These are phyloP conservation scores for Polymixis flavicincta DNA, from an alignment of 2,888 invertebrate genomes.

Conservation along the genomic window DNA sequence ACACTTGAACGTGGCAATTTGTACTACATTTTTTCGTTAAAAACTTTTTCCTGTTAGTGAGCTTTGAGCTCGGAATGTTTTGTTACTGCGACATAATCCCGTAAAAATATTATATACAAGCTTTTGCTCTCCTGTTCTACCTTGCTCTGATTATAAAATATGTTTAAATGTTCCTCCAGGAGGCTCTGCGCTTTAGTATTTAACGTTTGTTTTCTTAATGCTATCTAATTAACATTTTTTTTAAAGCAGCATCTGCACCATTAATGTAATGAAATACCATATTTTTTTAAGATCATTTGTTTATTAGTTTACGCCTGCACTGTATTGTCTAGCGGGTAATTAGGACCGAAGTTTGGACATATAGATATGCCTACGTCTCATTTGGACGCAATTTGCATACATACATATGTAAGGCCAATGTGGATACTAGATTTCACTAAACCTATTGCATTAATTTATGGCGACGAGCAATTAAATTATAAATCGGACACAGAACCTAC, in stretches of 20 bases:
- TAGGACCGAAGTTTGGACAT: not conserved
- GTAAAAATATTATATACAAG: conserved; percentile 67
- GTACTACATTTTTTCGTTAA: conserved; percentile 78
- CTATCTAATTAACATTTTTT: conserved; percentile 44
- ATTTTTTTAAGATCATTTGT: not conserved
- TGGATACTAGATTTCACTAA: conserved; percentile 15
- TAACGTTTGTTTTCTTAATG: conserved; percentile 49
- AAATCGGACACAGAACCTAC: conserved; percentile 6
- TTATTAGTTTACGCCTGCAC: not conserved
- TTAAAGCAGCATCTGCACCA: conserved; percentile 1
- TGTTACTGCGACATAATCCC: conserved; percentile 72
- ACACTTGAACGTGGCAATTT: conserved; percentile 83
- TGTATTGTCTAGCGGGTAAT: not conserved
- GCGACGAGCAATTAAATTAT: conserved; percentile 47
- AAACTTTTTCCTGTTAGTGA: conserved; percentile 77
- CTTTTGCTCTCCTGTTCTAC: conserved; percentile 57
- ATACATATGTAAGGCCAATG: conserved; percentile 22
- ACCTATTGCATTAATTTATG: conserved; percentile 33
- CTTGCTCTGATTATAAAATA: conserved; percentile 57
- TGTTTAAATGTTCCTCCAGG: conserved; percentile 40
- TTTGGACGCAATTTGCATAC: conserved; percentile 47
- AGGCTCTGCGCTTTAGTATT: conserved; percentile 35
- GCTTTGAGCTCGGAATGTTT: conserved; percentile 72
- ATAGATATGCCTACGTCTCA: conserved; percentile 13
- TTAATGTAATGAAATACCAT: conserved; percentile 36